phyloP scores from a whole-genome alignment of 2,888 invertebrate species.

The Tetragnatha montana region DNA sequence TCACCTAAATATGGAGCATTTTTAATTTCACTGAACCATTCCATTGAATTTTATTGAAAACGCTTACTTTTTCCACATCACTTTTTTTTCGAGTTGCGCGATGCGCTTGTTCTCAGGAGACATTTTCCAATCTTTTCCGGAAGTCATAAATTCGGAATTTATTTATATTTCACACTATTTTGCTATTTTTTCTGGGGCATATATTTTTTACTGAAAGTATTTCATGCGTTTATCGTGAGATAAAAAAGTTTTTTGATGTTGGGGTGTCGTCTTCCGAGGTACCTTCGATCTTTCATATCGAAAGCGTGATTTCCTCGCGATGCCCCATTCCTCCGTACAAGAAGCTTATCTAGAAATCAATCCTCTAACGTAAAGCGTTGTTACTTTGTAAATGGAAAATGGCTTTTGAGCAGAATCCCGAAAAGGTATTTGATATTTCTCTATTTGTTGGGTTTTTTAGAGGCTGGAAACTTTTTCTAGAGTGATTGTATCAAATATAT shows the following conservation, averaged over 20 bases:
- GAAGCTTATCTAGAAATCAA: constrained; percentile 46
- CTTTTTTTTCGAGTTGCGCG: too few relatives aligned
- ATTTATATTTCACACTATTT: constrained; percentile 39
- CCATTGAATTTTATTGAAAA: too few relatives aligned
- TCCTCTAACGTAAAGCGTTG: constrained; percentile 24
- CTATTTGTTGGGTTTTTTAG: not conserved
- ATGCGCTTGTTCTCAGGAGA: not conserved
- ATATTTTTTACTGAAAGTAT: constrained; percentile 29
- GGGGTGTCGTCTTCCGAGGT: not conserved
- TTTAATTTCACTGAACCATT: too few relatives aligned
- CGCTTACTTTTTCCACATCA: too few relatives aligned
- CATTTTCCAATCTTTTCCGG: constrained; percentile 7
- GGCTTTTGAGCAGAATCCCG: constrained; percentile 17
- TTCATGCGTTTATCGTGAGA: not conserved
- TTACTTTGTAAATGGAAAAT: constrained; percentile 47
- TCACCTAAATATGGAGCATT: too few relatives aligned
- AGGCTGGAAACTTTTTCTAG: too few relatives aligned
- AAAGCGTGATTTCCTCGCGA: constrained; percentile 15
- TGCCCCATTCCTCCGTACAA: constrained; percentile 3
- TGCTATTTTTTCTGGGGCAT: constrained; percentile 1
- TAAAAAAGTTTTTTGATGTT: constrained; percentile 34
- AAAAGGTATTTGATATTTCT: constrained; percentile 24
- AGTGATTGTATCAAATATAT: too few relatives aligned
- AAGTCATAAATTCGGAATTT: constrained; percentile 36
- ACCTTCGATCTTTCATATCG: constrained; percentile 29